Percentiles rank a stretch among this genome's conserved stretches.
phyloP scores from a whole-genome alignment of 2,797 vertebrate species.

The Falco columbarius region DNA sequence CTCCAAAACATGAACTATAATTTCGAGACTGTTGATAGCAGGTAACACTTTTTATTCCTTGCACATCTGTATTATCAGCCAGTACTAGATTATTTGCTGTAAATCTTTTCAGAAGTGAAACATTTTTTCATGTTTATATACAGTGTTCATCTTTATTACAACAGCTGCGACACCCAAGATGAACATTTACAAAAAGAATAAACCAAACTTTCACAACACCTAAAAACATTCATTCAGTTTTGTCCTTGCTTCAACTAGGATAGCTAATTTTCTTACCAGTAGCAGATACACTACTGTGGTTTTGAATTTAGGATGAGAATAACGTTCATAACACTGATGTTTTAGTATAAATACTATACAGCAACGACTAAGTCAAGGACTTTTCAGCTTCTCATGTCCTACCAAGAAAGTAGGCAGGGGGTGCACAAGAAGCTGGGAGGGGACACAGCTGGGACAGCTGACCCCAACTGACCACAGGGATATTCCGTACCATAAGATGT shows the following conservation, averaged over 20 bases:
- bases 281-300: accelerated
- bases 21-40: neutral
- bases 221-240: neutral
- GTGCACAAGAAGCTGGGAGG: too few relatives aligned
- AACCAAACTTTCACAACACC: neutral
- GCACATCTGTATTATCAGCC: neutral
- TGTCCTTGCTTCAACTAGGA: neutral
- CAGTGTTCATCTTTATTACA: neutral
- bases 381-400: too few relatives aligned
- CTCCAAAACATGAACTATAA: neutral
- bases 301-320: neutral
- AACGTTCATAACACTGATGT: neutral
- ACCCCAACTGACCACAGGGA: too few relatives aligned
- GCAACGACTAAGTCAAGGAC: too few relatives aligned
- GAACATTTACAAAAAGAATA: neutral
- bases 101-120: neutral
- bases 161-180: neutral
- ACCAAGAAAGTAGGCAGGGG: too few relatives aligned
- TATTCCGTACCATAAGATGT: too few relatives aligned
- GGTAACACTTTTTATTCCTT: neutral
- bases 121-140: neutral
- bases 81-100: neutral
- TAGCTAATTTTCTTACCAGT: neutral
- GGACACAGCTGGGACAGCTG: too few relatives aligned
- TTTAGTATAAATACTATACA: too few relatives aligned